Conservation (phyloP, 35 echinoderm and acorn worm species). For the Ptychodera flava region DNA sequence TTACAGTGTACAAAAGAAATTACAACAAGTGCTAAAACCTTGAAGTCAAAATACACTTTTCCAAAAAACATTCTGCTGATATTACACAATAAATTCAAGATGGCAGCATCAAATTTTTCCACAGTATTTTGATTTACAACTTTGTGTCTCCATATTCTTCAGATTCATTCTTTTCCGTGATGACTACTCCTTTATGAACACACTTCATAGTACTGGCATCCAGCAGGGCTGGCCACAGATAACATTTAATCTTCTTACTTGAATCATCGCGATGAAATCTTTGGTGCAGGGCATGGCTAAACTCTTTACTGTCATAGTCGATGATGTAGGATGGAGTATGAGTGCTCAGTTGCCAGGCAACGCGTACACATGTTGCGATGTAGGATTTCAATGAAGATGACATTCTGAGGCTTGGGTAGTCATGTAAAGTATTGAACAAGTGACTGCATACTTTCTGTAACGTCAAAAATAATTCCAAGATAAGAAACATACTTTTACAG, state of each 20-base stretch:
- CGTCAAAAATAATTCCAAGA: too few species aligned
- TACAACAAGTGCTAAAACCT: too few species aligned
- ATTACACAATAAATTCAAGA: too few species aligned
- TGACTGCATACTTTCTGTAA: conserved; percentile 10
- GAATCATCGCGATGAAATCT: conserved; percentile 32
- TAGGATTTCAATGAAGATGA: conserved; percentile 25
- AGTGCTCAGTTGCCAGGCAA: conserved; percentile 51
- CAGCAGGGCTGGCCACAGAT: conserved; percentile 54
- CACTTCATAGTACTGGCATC: conserved; percentile 27
- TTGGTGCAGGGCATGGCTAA: conserved; percentile 33
- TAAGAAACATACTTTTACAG: conserved; percentile 19
- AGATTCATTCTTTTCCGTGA: conserved; percentile 12
- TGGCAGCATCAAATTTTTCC: too few species aligned
- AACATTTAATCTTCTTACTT: conserved; percentile 19
- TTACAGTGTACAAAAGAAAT: too few species aligned
- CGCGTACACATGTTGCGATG: conserved; percentile 38
- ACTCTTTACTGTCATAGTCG: conserved; percentile 32
- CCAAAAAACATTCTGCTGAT: too few species aligned
- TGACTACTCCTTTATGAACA: conserved; percentile 68
- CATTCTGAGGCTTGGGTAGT: conserved; percentile 40
- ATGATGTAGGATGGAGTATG: conserved; percentile 49
- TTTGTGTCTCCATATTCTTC: not conserved
- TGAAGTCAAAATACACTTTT: too few species aligned
- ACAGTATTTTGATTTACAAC: too few species aligned
- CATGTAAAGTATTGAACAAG: conserved; percentile 35